A percentile compares a stretch with the other conserved stretches of the same genome.
Evolutionary conservation across 2,113 vertebrate genomes (phyloP).

Genomic region (Paracyprichromis sp.): DNA sequence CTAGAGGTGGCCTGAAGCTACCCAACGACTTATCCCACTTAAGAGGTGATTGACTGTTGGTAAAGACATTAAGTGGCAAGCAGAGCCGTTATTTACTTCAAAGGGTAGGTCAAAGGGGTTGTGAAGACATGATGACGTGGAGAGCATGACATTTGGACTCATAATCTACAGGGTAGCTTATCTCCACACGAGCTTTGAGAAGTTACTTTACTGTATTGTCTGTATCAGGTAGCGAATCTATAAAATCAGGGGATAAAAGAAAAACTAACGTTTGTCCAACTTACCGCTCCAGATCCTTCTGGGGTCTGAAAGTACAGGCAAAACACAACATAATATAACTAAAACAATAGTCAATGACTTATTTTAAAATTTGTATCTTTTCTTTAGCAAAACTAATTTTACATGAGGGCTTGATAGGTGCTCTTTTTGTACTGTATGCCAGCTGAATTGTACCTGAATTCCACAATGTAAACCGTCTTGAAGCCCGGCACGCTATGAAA

Average conservation of each 20-base stretch:
- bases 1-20: conserved; percentile 17
- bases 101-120: neutral
- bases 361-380: neutral
- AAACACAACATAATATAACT: neutral
- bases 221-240: neutral
- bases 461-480: conserved; percentile 75
- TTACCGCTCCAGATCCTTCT: conserved; percentile 76
- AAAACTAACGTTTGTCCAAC: neutral
- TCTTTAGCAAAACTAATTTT: neutral
- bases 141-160: neutral
- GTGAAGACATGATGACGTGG: neutral
- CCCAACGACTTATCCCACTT: conserved; percentile 31
- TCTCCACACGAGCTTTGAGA: neutral
- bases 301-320: conserved; percentile 58
- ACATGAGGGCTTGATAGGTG: neutral
- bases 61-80: conserved; percentile 31
- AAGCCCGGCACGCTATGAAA: conserved; percentile 84
- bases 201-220: neutral
- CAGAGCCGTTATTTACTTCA: neutral
- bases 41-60: conserved; percentile 12
- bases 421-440: neutral
- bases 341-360: conserved; percentile 4
- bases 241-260: neutral
- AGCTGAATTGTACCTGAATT: conserved; percentile 74
- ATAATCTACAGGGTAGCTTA: neutral